A percentile compares a stretch with the other conserved stretches of the same genome.
phyloP scores from a whole-genome alignment of 2,113 vertebrate species.

The Erythrocercus mccallii region DNA sequence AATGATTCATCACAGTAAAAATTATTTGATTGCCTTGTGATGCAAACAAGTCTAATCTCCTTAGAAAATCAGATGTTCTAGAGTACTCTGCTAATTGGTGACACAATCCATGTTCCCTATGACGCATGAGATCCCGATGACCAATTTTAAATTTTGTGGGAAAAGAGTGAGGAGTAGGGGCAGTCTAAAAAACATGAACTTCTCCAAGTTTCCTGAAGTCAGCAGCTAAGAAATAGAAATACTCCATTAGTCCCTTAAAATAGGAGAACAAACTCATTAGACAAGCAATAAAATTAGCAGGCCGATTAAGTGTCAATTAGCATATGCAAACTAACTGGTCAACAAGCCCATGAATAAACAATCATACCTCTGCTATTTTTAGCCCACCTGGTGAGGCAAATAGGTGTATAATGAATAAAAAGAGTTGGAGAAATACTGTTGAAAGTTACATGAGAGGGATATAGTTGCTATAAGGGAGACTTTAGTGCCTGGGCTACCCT shows the following conservation, averaged over 20 bases:
- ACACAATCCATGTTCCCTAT: neutral
- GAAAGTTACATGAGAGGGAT: neutral
- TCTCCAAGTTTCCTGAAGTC: neutral
- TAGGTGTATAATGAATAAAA: neutral
- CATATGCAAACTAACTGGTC: neutral
- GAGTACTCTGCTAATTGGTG: neutral
- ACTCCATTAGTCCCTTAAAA: neutral
- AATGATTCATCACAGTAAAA: neutral
- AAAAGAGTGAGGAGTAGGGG: neutral
- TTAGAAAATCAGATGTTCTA: neutral
- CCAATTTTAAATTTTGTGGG: neutral
- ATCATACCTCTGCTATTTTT: neutral
- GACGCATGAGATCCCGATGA: neutral
- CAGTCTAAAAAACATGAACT: neutral
- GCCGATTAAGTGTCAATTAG: neutral
- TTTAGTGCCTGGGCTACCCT: neutral
- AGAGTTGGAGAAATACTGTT: neutral
- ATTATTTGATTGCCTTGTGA: neutral
- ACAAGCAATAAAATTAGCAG: neutral
- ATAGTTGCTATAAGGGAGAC: fast-evolving
- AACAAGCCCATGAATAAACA: neutral
- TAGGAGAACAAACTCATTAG: neutral
- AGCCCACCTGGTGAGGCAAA: neutral
- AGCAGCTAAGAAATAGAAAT: neutral
- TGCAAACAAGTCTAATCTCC: neutral